Base-by-base conservation (phyloP, 2,113 vertebrate genomes). In the Semnornis frantzii region DNA sequence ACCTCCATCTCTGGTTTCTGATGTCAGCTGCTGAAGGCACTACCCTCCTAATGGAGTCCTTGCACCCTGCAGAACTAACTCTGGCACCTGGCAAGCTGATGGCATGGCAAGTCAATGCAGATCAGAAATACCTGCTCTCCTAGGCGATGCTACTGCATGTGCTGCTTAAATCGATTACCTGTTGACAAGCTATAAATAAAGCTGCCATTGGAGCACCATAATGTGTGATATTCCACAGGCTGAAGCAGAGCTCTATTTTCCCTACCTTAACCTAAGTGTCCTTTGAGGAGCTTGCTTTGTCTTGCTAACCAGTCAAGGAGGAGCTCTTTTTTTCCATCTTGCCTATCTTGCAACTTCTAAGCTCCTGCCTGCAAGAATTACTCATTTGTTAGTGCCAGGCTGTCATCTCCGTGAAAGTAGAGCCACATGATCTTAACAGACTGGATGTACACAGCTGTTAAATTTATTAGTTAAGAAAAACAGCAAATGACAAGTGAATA, bases 401-500 rank as follows among this genome's bases (percentile, higher is more conserved):
- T 96, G 94, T 96, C 93, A 95, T 88, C 91, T 70, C 82, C 95
- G 90, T 92, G 88, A 95, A 93, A 85, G 48, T 27, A 83, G 52
- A 68, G 42, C 76, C 93, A 92, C 44, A 31, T 93, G 82, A 96
- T 96, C 93, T 86, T 95, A 96, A 80, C 90, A 92, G 81, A 94
- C 85, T 93, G 34, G 58, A 95, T 86, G 89, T 76, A 86, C 90
- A 85, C 3, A 66, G 74, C 84, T 64, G 90, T 95, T 95, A 97
- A 97, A 98, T 98, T 98, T 97, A 98, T 98, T 97, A 97, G 97
- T 98, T 98, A 97, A 98, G 97, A 97, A 98, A 98, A 98, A 97
- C 97, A 97, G 97, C 98, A 98, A 98, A 98, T 98, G 98, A 98
- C 98, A 98, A 98, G 98, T 97, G 97, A 98, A 97, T 97, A 98